Evolutionary conservation across 2,888 invertebrate genomes (phyloP), one percentile per base, ranked within the genome.

Genomic region (Ichneumoninae sp.): DNA sequence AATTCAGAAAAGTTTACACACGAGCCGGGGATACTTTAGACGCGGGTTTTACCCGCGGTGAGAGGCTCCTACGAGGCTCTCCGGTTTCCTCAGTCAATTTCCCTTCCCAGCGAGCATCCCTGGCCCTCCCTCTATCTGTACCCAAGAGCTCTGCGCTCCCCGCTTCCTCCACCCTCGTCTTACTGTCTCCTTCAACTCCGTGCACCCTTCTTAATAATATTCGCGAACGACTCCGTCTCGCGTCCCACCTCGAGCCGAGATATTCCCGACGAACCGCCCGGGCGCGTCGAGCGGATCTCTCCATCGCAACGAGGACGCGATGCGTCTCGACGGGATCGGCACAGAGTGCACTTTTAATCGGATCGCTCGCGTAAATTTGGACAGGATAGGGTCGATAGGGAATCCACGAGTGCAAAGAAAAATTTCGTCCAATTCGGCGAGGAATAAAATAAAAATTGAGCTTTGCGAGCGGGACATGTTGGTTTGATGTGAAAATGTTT

Each of bases 1-100:
- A 93, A 93, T 92, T 92, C 91, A 92, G 90, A 89, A 91, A 92
- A 92, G 92, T 93, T 93, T 92, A 92, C 93, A 90, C 92, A 92
- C 91, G 92, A 90, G 89, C 89, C 89, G 81, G 86, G 87, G 89
- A 88, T 87, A 88, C 88, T 89, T 91, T 88, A 81, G 79, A 81
- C 79, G 74, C 74, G 77, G 47, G 77, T 60, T 84, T 63, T 65
- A 68, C 73, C 76, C 60, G 81, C 79, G 82, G 60, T 65, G 66
- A 47, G 50, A 68, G 74, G 70, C 70, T 77, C 73, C 83, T 63
- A 78, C 63, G 66, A 40, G 60, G 75, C 79, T 71, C 66, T 50
- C 84, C 81, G 85, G 80, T 89, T 87, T 87, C 87, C 83, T 87
- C 85, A 88, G 87, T 88, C 88, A 89, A 89, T 89, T 89, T 89